phyloP scores from a whole-genome alignment of 2,888 invertebrate genomes.

The Drosophila imparisetae region DNA sequence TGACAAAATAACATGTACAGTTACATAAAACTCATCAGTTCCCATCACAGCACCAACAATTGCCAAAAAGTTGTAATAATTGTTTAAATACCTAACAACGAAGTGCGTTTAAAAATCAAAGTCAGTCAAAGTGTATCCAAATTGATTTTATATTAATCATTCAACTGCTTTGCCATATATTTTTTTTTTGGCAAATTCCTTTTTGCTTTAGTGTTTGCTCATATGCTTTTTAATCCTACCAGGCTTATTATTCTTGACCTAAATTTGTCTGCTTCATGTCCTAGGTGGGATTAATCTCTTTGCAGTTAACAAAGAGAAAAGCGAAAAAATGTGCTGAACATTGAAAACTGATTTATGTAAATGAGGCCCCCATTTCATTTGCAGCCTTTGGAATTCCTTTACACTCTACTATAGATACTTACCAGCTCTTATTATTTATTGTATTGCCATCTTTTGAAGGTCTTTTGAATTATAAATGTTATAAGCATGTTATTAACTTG shows the following conservation, averaged over 20 bases:
- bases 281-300: constrained; percentile 46
- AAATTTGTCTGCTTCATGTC: constrained; percentile 63
- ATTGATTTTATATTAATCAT: constrained; percentile 10
- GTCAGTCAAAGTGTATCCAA: constrained; percentile 25
- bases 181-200: constrained; percentile 15
- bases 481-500: constrained; percentile 5
- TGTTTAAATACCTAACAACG: constrained; percentile 40
- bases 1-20: constrained; percentile 37
- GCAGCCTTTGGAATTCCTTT: neutral
- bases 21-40: constrained; percentile 56
- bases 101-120: constrained; percentile 57
- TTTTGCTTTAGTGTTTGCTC: constrained; percentile 31
- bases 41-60: constrained; percentile 32
- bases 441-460: constrained; percentile 4
- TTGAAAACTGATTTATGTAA: constrained; percentile 18
- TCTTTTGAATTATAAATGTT: constrained; percentile 25
- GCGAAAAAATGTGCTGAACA: constrained; percentile 20
- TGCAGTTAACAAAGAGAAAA: constrained; percentile 25
- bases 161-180: neutral
- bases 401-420: neutral
- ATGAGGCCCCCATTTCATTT: constrained; percentile 18
- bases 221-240: constrained; percentile 39
- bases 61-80: constrained; percentile 45
- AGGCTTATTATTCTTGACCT: constrained; percentile 74
- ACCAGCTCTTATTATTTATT: neutral